Evolutionary conservation across 2,113 vertebrate species (phyloP).

Genomic region (Sardina pilchardus): DNA sequence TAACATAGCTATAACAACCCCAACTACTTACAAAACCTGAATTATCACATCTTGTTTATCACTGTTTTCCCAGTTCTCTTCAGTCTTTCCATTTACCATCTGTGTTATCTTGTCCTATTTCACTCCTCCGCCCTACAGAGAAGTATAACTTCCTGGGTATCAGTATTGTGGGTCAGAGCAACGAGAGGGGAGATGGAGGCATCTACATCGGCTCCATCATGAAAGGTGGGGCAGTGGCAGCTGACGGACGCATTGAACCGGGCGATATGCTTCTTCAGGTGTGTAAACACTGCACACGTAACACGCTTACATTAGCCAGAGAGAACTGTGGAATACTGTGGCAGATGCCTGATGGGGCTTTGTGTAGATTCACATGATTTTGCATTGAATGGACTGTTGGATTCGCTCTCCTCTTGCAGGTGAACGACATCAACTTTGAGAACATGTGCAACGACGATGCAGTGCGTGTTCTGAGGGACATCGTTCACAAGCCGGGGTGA

Average conservation of each 20-base stretch:
- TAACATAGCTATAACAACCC: no score
- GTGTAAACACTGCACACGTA: slow-evolving; percentile 19
- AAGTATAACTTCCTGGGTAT: slow-evolving; percentile 93
- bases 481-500: slow-evolving; percentile 88
- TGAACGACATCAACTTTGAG: slow-evolving; percentile 91
- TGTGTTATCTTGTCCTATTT: background rate
- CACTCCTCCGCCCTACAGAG: slow-evolving; percentile 63
- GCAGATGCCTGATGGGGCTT: no score
- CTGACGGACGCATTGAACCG: slow-evolving; percentile 88
- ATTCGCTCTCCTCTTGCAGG: slow-evolving; percentile 60
- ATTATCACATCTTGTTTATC: no score
- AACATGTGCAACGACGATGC: slow-evolving; percentile 93
- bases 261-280: slow-evolving; percentile 92
- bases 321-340: background rate
- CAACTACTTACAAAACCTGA: no score
- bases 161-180: slow-evolving; percentile 90
- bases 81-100: background rate
- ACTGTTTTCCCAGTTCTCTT: no score
- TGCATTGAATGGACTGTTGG: background rate
- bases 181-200: slow-evolving; percentile 85
- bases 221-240: slow-evolving; percentile 89
- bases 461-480: slow-evolving; percentile 84
- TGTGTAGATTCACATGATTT: background rate
- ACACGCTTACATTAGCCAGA: background rate
- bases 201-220: slow-evolving; percentile 94